phyloP scores from a whole-genome alignment of 2,888 invertebrate genomes.

The Hymenopus coronatus region DNA sequence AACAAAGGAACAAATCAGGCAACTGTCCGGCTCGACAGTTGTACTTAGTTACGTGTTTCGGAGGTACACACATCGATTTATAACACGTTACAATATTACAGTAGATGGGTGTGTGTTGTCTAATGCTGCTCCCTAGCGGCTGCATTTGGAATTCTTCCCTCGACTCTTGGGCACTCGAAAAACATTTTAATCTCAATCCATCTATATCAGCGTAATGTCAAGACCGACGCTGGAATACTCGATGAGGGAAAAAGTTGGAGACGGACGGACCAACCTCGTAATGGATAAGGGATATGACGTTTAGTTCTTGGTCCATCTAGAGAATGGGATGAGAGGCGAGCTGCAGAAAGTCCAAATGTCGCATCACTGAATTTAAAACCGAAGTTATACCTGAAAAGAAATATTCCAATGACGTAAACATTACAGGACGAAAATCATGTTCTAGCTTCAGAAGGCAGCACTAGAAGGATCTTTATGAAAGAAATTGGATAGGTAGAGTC shows the following conservation, averaged over 20 bases:
- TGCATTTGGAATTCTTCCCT: neutral
- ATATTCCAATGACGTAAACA: too few relatives aligned
- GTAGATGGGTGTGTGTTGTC: neutral
- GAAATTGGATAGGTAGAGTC: too few relatives aligned
- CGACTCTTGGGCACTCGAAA: neutral
- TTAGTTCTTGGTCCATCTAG: too few relatives aligned
- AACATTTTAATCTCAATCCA: constrained; percentile 8
- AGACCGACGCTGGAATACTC: neutral
- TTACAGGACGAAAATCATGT: too few relatives aligned
- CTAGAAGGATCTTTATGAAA: too few relatives aligned
- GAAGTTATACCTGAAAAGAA: too few relatives aligned
- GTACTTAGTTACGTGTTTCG: neutral
- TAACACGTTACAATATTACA: constrained; percentile 10
- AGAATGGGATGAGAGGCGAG: too few relatives aligned
- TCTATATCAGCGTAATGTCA: neutral
- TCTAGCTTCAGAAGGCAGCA: too few relatives aligned
- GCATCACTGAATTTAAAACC: too few relatives aligned
- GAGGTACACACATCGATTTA: neutral
- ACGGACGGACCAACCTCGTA: neutral
- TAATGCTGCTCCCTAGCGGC: neutral
- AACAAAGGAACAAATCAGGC: too few relatives aligned
- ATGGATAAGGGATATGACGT: too few relatives aligned
- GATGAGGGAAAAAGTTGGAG: neutral
- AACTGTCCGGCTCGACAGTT: neutral
- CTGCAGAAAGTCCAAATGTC: too few relatives aligned